Evolutionary conservation across 2,888 invertebrate species (phyloP).

Genomic region (Apamea sordens): DNA sequence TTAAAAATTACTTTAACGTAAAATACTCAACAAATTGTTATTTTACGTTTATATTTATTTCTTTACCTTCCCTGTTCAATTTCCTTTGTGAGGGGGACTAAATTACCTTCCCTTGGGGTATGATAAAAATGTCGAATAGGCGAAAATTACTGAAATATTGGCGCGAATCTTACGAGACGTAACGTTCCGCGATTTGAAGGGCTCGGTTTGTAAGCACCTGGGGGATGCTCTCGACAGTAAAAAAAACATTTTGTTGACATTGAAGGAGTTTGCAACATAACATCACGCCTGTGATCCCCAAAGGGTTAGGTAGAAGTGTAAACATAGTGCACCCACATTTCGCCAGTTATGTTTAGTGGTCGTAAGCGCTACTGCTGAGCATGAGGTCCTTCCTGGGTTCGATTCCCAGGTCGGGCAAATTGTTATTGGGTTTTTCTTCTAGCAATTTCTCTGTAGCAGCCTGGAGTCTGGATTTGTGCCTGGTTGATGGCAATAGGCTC

Average conservation of each 20-base stretch:
- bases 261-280: neutral
- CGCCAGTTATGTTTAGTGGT: no score
- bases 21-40: slow-evolving; percentile 35
- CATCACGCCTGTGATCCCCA: no score
- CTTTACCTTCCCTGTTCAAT: slow-evolving; percentile 65
- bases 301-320: no score
- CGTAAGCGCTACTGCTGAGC: no score
- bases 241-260: slow-evolving; percentile 9
- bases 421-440: neutral
- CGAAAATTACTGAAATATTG: slow-evolving; percentile 68
- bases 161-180: slow-evolving; percentile 56
- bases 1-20: neutral
- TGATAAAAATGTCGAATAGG: slow-evolving; percentile 67
- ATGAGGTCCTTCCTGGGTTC: neutral
- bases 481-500: neutral
- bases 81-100: slow-evolving; percentile 66
- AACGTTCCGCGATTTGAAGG: slow-evolving; percentile 8
- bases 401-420: neutral
- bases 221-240: slow-evolving; percentile 9
- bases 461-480: neutral
- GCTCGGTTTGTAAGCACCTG: slow-evolving; percentile 16
- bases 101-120: slow-evolving; percentile 69
- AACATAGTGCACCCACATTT: neutral
- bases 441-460: neutral
- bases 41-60: slow-evolving; percentile 56